phyloP scores from a whole-genome alignment of 2,113 vertebrate species.

The Oostethus manadensis region DNA sequence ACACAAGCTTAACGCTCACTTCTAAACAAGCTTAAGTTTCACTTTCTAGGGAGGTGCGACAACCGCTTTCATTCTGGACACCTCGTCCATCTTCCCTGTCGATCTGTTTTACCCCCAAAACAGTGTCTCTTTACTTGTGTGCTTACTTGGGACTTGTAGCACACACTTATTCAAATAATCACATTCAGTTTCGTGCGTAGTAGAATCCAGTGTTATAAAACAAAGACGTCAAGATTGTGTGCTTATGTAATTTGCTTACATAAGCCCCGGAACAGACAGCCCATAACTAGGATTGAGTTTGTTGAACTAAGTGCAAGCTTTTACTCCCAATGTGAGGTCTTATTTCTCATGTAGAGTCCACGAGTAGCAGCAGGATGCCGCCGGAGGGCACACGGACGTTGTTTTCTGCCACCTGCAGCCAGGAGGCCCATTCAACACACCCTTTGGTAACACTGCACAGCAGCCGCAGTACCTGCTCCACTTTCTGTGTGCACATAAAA shows the following conservation, averaged over 20 bases:
- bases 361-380: constrained; percentile 21
- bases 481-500: constrained; percentile 5
- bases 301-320: constrained; percentile 19
- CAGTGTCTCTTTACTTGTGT: neutral
- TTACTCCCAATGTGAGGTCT: neutral
- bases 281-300: constrained; percentile 22
- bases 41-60: no score
- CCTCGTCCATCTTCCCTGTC: no score
- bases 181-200: constrained; percentile 6
- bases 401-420: constrained; percentile 21
- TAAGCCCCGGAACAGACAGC: constrained; percentile 23
- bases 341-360: neutral
- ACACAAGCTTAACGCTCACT: no score
- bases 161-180: neutral
- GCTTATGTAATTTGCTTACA: constrained; percentile 35
- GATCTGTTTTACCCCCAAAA: no score
- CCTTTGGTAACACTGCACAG: constrained; percentile 26
- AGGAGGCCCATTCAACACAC: constrained; percentile 34
- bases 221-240: constrained; percentile 15
- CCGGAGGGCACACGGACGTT: constrained; percentile 22
- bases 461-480: constrained; percentile 26
- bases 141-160: neutral
- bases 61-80: no score
- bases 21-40: no score
- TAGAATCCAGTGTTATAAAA: constrained; percentile 3